Percentiles rank a stretch among this genome's conserved stretches.
These are phyloP conservation scores for Myrmecophaga tridactyla DNA, from an alignment of 2,113 vertebrate species.

Conservation along the genomic window DNA sequence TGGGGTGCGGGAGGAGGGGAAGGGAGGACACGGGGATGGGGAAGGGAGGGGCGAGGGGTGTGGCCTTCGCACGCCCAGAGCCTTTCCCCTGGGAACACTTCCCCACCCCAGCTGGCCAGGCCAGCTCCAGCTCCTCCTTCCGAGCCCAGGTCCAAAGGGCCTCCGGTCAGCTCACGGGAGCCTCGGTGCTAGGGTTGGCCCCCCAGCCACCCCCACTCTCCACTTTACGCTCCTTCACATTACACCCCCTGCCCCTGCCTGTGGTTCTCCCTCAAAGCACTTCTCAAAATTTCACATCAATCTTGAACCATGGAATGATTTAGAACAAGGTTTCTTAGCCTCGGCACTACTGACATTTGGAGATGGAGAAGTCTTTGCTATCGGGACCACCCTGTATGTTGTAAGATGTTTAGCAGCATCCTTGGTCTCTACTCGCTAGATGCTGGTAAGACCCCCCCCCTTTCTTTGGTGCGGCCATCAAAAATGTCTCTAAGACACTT, in stretches of 20 bases:
- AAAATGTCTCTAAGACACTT: background rate
- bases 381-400: rapidly evolving
- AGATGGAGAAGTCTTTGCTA: rapidly evolving
- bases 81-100: background rate
- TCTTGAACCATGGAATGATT: background rate
- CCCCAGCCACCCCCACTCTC: too few species aligned
- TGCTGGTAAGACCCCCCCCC: background rate
- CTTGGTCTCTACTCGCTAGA: rapidly evolving
- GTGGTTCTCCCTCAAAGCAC: background rate
- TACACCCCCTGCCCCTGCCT: too few species aligned
- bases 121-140: background rate
- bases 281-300: background rate
- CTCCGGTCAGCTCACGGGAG: background rate
- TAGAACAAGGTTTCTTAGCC: background rate
- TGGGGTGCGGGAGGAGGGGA: constrained; percentile 65
- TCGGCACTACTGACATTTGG: background rate
- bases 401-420: rapidly evolving
- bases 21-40: background rate
- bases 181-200: too few species aligned
- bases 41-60: rapidly evolving
- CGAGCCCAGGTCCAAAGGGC: background rate
- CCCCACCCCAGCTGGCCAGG: rapidly evolving
- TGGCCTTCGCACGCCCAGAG: background rate
- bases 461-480: background rate
- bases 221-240: background rate